Percentiles rank a stretch among this genome's conserved stretches.
phyloP scores from a whole-genome alignment of 2,888 invertebrate species.

The Heliconius hortense region DNA sequence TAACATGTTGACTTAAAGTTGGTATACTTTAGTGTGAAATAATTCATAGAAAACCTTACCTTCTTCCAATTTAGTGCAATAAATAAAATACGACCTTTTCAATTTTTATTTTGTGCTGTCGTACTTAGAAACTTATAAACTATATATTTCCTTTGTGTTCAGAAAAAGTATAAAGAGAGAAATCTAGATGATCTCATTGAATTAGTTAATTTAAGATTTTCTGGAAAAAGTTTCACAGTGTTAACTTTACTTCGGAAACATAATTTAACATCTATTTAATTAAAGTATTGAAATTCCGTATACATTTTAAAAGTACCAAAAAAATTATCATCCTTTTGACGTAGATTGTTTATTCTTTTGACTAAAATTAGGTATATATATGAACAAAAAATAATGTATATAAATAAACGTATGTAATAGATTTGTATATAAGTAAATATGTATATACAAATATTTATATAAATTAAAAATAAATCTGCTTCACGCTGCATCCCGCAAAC shows the following conservation, averaged over 20 bases:
- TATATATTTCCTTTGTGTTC: not conserved
- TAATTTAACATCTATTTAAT: not conserved
- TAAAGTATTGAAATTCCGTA: not conserved
- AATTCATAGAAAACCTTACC: not conserved
- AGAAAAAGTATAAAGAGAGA: not conserved
- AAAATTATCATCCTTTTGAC: not conserved
- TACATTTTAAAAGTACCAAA: not conserved
- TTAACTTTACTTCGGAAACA: not conserved
- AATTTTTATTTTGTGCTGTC: slow-evolving; percentile 10
- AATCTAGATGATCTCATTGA: not conserved
- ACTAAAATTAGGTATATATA: too few species aligned
- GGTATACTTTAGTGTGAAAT: not conserved
- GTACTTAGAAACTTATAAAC: not conserved
- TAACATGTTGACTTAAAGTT: slow-evolving; percentile 2
- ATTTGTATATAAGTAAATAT: too few species aligned
- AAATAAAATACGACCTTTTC: not conserved
- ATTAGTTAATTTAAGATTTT: not conserved
- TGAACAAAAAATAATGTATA: too few species aligned
- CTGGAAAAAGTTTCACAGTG: not conserved
- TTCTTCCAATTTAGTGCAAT: slow-evolving; percentile 7
- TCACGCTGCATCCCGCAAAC: too few species aligned
- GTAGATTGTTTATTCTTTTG: not conserved
- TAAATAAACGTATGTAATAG: too few species aligned
- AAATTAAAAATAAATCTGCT: too few species aligned
- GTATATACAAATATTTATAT: too few species aligned